Evolutionary conservation across 2,888 invertebrate genomes (phyloP).

Genomic region (Trichopria drosophilae): DNA sequence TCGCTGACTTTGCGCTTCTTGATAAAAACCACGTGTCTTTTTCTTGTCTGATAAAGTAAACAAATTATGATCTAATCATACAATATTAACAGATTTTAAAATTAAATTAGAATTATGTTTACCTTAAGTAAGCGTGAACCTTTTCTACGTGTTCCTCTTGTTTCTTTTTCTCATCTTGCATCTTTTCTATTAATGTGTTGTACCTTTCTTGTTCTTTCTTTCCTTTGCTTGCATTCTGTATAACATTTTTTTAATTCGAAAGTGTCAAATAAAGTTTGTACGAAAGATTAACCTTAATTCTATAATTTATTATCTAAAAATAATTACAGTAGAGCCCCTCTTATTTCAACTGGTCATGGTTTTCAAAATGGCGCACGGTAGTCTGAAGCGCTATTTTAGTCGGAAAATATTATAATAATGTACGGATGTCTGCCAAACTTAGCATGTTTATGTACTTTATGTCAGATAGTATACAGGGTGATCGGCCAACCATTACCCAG

Average conservation of each 20-base stretch:
- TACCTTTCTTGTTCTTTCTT: slow-evolving; percentile 95
- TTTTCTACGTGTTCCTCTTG: slow-evolving; percentile 94
- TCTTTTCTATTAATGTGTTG: slow-evolving; percentile 83
- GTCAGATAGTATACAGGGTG: too few relatives aligned
- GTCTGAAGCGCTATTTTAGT: too few relatives aligned
- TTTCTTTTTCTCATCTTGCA: slow-evolving; percentile 90
- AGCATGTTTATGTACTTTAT: too few relatives aligned
- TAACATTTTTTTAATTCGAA: not conserved
- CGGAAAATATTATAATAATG: too few relatives aligned
- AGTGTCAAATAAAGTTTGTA: too few relatives aligned
- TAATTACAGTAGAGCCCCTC: too few relatives aligned
- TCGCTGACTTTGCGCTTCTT: slow-evolving; percentile 83
- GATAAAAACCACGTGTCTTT: slow-evolving; percentile 86
- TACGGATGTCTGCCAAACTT: too few relatives aligned
- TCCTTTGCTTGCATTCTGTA: slow-evolving; percentile 74
- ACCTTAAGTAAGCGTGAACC: slow-evolving; percentile 66
- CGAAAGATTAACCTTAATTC: too few relatives aligned
- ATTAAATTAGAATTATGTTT: slow-evolving; percentile 15
- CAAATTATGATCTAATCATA: slow-evolving; percentile 7
- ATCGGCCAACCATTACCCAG: too few relatives aligned
- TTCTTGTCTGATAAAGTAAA: slow-evolving; percentile 70
- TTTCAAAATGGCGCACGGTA: too few relatives aligned
- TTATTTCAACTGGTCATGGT: too few relatives aligned
- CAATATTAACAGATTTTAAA: slow-evolving; percentile 3
- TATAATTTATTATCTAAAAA: too few relatives aligned